Evolutionary conservation across 2,888 invertebrate genomes (phyloP).

Genomic region (Pheosia tremula): DNA sequence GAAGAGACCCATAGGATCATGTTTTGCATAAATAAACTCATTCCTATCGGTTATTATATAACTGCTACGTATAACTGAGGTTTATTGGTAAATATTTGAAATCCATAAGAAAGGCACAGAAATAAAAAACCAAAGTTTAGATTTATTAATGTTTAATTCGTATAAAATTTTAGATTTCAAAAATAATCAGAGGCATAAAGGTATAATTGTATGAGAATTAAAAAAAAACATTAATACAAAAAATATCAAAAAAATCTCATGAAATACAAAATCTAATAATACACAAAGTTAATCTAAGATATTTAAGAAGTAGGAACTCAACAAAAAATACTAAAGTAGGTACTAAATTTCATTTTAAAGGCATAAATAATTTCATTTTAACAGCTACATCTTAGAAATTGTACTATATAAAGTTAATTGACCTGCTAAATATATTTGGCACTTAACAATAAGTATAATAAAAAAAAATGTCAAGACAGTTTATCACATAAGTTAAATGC

Average conservation of each 20-base stretch:
- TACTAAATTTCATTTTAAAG: neutral
- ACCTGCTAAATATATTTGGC: conserved; percentile 3
- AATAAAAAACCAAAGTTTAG: neutral
- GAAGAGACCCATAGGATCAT: too few species aligned
- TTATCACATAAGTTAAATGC: conserved; percentile 6
- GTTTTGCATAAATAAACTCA: too few species aligned
- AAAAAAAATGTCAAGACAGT: neutral
- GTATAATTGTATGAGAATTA: neutral
- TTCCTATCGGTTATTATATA: too few species aligned
- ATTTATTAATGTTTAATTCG: neutral
- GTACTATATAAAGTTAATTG: conserved; percentile 1
- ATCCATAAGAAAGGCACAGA: too few species aligned
- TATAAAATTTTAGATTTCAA: neutral
- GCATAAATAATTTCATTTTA: neutral
- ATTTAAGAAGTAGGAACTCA: neutral
- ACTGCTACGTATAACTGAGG: too few species aligned
- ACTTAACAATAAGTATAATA: neutral
- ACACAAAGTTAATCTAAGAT: neutral
- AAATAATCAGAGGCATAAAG: too few species aligned
- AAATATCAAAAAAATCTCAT: too few species aligned
- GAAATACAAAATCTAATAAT: neutral
- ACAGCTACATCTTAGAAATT: neutral
- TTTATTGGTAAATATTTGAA: too few species aligned
- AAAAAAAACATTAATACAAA: neutral
- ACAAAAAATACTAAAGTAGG: neutral